Percentiles rank a stretch among this genome's conserved stretches.
These are phyloP conservation scores for Cerceris ruficornis DNA, from an alignment of 2,888 invertebrate genomes.

Conservation along the genomic window DNA sequence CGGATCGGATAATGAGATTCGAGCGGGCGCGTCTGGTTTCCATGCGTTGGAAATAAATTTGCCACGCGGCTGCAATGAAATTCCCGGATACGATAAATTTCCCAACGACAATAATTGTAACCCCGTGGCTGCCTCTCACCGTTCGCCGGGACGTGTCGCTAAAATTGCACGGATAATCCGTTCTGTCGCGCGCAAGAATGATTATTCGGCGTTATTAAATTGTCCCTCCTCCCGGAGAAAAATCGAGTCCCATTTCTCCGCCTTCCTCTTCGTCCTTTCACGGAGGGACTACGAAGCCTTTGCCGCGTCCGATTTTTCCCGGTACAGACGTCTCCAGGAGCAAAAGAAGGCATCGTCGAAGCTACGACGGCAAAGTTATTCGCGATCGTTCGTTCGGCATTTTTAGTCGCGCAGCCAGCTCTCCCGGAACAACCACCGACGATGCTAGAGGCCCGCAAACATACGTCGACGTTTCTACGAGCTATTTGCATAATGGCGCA, in stretches of 20 bases:
- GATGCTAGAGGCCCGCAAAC: conserved; percentile 28
- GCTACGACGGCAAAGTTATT: neutral
- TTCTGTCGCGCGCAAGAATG: conserved; percentile 25
- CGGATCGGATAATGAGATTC: conserved; percentile 18
- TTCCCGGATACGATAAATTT: conserved; percentile 46
- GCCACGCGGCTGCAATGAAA: conserved; percentile 23
- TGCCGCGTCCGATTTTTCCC: neutral
- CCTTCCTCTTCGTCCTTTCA: neutral
- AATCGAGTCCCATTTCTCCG: neutral
- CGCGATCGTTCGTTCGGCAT: neutral
- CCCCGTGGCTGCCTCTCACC: neutral
- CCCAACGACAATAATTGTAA: conserved; percentile 38
- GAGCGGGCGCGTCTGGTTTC: conserved; percentile 5
- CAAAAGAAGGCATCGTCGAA: too few relatives aligned
- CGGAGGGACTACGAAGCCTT: neutral
- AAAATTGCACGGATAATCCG: conserved; percentile 43
- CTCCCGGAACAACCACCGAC: conserved; percentile 1
- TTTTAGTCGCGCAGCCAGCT: neutral
- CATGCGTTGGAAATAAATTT: conserved; percentile 32
- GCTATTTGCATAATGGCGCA: conserved; percentile 64
- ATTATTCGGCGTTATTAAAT: conserved; percentile 42
- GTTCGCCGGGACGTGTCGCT: neutral
- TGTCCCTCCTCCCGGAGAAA: neutral
- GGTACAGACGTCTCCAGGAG: neutral
- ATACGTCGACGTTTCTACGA: conserved; percentile 43